Base-by-base conservation (phyloP, 2,797 vertebrate genomes). In the Pteropus rufus region DNA sequence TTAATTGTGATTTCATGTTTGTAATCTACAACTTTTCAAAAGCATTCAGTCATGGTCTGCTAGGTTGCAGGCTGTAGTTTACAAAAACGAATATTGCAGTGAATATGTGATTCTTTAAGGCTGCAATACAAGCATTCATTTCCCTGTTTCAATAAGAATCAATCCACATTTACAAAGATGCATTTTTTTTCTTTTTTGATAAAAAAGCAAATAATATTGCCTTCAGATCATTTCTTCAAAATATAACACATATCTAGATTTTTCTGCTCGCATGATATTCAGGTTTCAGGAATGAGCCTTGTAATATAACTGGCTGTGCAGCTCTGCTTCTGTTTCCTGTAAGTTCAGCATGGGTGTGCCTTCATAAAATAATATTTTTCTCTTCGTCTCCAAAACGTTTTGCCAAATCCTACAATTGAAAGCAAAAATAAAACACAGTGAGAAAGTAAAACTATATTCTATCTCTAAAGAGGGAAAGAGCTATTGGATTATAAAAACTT, bases 1-100 rank as follows among this genome's bases (percentile, higher is more conserved):
- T 99, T 99, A 99, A 99, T 98, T 99, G 98, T 99, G 98, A 98
- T 98, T 99, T 98, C 98, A 98, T 99, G 98, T 99, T 98, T 98
- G 98, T 99, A 99, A 99, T 99, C 99, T 98, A 99, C 99, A 98
- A 99, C 98, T 99, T 98, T 99, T 98, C 98, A 99, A 98, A 99
- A 98, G 98, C 98, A 98, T 99, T 98, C 98, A 98, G 98, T 98
- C 98, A 98, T 98, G 99, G 98, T 99, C 99, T 99, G 99, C 99
- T 98, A 98, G 98, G 98, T 56, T 97, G 98, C 98, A 98, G 98
- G 95, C 98, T 84, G 97, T 97, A 98, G 98, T 99, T 99, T 99
- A 98, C 99, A 99, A 98, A 98, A 97, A 98, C 87, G 98, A 98
- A 98, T 99, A 99, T 99, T 99, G 98, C 98, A 98, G 98, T 99